Evolutionary conservation across 2,113 vertebrate genomes (phyloP).

Genomic region (Nycticebus coucang): DNA sequence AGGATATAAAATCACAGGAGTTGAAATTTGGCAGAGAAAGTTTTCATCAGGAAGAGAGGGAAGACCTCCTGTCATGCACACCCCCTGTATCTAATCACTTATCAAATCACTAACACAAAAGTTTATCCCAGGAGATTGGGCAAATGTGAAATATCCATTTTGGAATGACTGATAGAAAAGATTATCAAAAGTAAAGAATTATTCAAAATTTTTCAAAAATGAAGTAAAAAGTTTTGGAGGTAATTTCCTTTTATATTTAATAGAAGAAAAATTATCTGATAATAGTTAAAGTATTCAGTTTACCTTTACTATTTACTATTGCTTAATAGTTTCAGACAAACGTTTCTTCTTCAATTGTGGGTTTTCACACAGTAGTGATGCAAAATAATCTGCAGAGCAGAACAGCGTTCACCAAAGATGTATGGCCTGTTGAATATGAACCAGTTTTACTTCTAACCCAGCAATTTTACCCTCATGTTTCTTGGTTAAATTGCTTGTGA

Average conservation of each 20-base stretch:
- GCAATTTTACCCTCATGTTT: background rate
- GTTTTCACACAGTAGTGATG: background rate
- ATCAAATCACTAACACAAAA: background rate
- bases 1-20: background rate
- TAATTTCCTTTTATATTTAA: background rate
- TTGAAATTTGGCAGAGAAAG: background rate
- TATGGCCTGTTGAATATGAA: background rate
- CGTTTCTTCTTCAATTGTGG: background rate
- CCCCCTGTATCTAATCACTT: background rate
- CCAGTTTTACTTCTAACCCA: background rate
- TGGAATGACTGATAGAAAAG: background rate
- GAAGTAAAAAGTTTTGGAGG: background rate
- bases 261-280: background rate
- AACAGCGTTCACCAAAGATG: background rate
- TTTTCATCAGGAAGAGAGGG: background rate
- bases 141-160: background rate
- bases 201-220: background rate
- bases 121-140: background rate
- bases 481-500: slow-evolving; percentile 27
- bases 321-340: background rate
- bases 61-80: too few species aligned
- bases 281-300: background rate
- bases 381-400: background rate
- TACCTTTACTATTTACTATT: background rate
- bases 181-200: background rate